Percentiles rank a stretch among this genome's conserved stretches.
phyloP scores from a whole-genome alignment of 2,797 vertebrate species.

The Anguilla obscura region DNA sequence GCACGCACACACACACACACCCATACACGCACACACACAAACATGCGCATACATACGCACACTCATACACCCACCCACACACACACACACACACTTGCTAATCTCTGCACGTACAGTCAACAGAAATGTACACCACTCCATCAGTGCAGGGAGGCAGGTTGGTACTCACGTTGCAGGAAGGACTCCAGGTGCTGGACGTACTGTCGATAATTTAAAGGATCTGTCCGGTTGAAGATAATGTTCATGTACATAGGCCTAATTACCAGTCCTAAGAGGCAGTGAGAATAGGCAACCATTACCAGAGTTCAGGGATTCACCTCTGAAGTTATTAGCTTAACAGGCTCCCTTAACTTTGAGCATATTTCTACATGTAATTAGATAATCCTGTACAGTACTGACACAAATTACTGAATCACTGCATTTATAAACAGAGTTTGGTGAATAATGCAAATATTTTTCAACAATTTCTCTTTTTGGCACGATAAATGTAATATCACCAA shows the following conservation, averaged over 20 bases:
- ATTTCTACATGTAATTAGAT: not conserved
- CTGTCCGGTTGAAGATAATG: constrained; percentile 74
- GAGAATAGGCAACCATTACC: constrained; percentile 38
- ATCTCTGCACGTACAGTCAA: not conserved
- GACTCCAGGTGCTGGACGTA: constrained; percentile 75
- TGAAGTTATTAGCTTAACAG: not conserved
- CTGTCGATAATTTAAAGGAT: constrained; percentile 63
- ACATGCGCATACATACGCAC: not conserved
- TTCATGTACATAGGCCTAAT: constrained; percentile 84
- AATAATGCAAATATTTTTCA: too few species aligned
- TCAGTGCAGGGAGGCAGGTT: not conserved
- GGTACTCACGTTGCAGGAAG: constrained; percentile 81
- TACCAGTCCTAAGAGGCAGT: constrained; percentile 77
- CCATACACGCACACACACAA: not conserved
- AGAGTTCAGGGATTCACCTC: not conserved
- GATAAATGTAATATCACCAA: too few species aligned
- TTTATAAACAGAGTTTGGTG: not conserved
- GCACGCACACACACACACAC: not conserved
- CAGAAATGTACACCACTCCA: not conserved
- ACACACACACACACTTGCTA: not conserved
- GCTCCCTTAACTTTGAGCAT: not conserved
- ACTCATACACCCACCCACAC: not conserved
- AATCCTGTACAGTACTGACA: not conserved
- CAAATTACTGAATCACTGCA: not conserved
- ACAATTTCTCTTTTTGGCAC: too few species aligned